A percentile compares a stretch with the other conserved stretches of the same genome.
phyloP scores from a whole-genome alignment of 2,797 vertebrate species.

The Botia almorhae region DNA sequence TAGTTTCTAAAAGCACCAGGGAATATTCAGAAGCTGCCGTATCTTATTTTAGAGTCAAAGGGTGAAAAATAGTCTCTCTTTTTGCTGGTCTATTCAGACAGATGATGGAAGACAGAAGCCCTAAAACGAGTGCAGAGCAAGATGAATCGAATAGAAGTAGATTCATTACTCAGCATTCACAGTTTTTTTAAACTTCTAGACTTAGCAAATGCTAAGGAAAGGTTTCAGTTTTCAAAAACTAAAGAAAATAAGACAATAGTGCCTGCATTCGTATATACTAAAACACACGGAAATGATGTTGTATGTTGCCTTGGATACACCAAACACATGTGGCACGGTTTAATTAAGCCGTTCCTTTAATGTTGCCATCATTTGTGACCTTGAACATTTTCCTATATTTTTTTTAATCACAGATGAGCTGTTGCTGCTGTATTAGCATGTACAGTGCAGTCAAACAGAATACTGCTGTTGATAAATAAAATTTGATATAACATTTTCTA shows the following conservation, averaged over 20 bases:
- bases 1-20: neutral
- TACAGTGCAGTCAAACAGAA: neutral
- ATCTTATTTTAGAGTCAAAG: slow-evolving; percentile 5
- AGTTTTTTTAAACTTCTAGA: neutral
- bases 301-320: slow-evolving; percentile 31
- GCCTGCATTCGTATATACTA: slow-evolving; percentile 14
- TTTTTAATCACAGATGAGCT: neutral
- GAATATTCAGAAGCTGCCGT: neutral
- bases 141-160: neutral
- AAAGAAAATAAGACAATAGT: neutral
- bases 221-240: neutral
- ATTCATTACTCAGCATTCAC: neutral
- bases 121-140: neutral
- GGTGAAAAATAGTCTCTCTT: slow-evolving; percentile 22
- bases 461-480: neutral
- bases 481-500: no score
- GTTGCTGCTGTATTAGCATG: slow-evolving; percentile 11
- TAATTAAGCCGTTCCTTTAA: slow-evolving; percentile 5
- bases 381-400: slow-evolving; percentile 13
- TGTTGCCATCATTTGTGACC: slow-evolving; percentile 25
- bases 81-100: slow-evolving; percentile 10
- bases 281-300: neutral
- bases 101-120: neutral
- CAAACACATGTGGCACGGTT: slow-evolving; percentile 6
- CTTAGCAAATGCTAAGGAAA: neutral